Percentiles rank a stretch among this genome's conserved stretches.
Evolutionary conservation across 1,140 invertebrate genomes (phyloP).

Genomic region (Magallana angulata): DNA sequence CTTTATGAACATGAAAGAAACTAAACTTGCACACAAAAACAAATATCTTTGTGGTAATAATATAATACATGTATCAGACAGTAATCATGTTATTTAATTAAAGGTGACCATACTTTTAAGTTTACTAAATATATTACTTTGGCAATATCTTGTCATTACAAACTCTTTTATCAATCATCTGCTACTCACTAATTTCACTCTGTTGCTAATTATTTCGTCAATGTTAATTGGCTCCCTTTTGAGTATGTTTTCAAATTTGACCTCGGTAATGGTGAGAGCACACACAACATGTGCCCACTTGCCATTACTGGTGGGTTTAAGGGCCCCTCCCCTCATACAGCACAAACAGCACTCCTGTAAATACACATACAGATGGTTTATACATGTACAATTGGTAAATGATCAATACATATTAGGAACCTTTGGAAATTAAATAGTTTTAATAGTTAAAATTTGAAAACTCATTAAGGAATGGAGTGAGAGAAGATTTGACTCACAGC

Average conservation of each 20-base stretch:
- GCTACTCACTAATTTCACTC: slow-evolving; percentile 77
- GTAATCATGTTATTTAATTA: too few relatives aligned
- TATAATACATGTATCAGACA: too few relatives aligned
- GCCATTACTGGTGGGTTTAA: slow-evolving; percentile 83
- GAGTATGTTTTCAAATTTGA: slow-evolving; percentile 95
- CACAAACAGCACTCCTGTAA: slow-evolving; percentile 81
- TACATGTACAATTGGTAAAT: background rate
- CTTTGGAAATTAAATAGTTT: background rate
- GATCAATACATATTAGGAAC: background rate
- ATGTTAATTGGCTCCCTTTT: slow-evolving; percentile 94
- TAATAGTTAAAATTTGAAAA: background rate
- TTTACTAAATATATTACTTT: too few relatives aligned
- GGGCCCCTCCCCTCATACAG: slow-evolving; percentile 83
- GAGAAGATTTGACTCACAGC: slow-evolving; percentile 64
- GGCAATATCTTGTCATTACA: too few relatives aligned
- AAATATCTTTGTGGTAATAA: too few relatives aligned
- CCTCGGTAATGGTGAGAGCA: slow-evolving; percentile 97
- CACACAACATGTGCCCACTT: slow-evolving; percentile 99
- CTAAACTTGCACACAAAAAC: too few relatives aligned
- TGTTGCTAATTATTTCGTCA: slow-evolving; percentile 71
- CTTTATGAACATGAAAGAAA: too few relatives aligned
- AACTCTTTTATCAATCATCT: background rate
- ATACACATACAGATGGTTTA: background rate
- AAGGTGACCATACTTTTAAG: too few relatives aligned
- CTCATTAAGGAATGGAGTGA: too few relatives aligned